A percentile compares a stretch with the other conserved stretches of the same genome.
phyloP scores from a whole-genome alignment of 2,797 vertebrate species.

The Sciurus vulgaris region DNA sequence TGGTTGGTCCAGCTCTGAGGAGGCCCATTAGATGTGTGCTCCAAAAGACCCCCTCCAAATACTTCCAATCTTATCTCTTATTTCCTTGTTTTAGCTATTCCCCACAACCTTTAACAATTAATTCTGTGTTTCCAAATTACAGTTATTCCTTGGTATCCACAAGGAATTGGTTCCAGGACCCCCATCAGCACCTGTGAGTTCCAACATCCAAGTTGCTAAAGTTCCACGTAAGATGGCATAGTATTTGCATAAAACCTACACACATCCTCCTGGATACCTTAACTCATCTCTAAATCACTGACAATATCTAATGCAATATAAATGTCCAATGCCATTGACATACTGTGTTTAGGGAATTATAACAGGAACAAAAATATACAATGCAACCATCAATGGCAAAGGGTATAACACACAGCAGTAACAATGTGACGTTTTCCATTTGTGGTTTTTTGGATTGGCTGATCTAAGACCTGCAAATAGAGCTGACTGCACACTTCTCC shows the following conservation, averaged over 20 bases:
- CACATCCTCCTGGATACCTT: not conserved
- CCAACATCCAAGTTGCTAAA: not conserved
- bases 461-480: not conserved
- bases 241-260: not conserved
- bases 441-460: not conserved
- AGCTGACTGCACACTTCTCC: not conserved
- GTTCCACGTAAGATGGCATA: not conserved
- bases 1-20: too few relatives aligned
- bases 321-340: not conserved
- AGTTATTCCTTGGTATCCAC: not conserved
- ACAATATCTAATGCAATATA: not conserved
- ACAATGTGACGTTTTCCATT: not conserved
- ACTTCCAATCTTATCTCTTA: not conserved
- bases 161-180: not conserved
- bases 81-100: not conserved
- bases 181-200: not conserved
- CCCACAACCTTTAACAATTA: not conserved
- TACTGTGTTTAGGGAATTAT: not conserved
- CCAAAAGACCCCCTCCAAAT: not conserved
- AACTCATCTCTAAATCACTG: not conserved
- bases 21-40: not conserved
- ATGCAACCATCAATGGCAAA: not conserved
- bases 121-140: not conserved
- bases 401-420: too few relatives aligned
- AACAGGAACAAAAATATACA: not conserved